Conservation (phyloP, 2,888 invertebrate species). For the Ichneumon xanthorius region DNA sequence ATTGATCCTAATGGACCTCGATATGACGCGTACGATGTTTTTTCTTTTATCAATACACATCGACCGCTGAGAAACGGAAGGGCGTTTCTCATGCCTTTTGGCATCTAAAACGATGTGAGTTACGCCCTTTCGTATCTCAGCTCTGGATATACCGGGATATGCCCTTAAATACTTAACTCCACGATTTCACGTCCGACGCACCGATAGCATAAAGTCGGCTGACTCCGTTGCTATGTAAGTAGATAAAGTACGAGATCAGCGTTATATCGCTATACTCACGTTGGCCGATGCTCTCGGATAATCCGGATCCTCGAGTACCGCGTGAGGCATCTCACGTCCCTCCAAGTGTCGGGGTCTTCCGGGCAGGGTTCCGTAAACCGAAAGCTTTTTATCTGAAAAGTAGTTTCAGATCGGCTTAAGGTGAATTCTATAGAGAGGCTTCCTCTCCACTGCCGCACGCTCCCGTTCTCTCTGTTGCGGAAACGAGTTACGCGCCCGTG, state of each 20-base stretch:
- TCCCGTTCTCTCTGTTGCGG: background rate
- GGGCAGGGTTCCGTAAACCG: slow-evolving; percentile 81
- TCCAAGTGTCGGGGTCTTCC: slow-evolving; percentile 80
- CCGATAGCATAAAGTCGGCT: background rate
- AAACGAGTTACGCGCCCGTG: background rate
- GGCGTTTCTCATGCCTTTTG: too few species aligned
- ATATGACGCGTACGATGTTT: too few species aligned
- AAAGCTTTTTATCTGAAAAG: slow-evolving; percentile 80
- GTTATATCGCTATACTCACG: slow-evolving; percentile 71
- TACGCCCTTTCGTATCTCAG: too few species aligned
- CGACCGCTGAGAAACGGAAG: too few species aligned
- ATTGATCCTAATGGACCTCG: too few species aligned
- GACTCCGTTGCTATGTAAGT: background rate
- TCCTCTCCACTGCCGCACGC: background rate
- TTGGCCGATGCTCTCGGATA: slow-evolving; percentile 81
- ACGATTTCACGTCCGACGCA: too few species aligned
- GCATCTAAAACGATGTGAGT: too few species aligned
- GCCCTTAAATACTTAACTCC: too few species aligned
- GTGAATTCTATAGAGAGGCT: slow-evolving; percentile 54
- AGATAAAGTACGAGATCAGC: background rate
- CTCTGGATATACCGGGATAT: too few species aligned
- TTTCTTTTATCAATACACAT: too few species aligned
- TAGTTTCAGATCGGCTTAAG: slow-evolving; percentile 68
- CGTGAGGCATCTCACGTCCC: slow-evolving; percentile 79
- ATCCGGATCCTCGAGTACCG: slow-evolving; percentile 79